These are phyloP conservation scores for Cistogaster globosa DNA, from an alignment of 2,888 invertebrate species.

Conservation along the genomic window DNA sequence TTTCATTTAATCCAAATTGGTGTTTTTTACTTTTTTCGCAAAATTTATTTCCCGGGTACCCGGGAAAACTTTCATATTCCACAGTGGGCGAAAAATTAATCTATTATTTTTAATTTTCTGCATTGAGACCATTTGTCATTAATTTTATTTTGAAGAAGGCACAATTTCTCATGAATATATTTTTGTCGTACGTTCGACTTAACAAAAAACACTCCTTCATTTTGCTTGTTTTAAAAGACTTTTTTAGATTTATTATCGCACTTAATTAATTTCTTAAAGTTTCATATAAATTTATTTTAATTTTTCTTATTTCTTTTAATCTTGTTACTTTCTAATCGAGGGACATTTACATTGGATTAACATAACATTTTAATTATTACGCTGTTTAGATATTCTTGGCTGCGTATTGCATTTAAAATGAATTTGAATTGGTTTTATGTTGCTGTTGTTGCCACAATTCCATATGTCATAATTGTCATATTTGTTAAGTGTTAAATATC, in stretches of 20 bases:
- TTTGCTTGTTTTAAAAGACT: background rate
- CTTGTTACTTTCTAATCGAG: conserved; percentile 17
- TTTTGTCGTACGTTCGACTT: too few species aligned
- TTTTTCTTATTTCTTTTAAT: background rate
- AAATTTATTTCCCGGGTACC: too few species aligned
- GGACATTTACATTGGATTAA: conserved; percentile 41
- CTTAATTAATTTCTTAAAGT: conserved; percentile 36
- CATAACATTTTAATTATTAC: conserved; percentile 28
- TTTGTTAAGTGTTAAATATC: conserved; percentile 67
- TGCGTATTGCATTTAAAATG: conserved; percentile 38
- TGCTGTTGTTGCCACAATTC: conserved; percentile 56
- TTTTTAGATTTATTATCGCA: background rate
- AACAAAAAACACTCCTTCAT: too few species aligned
- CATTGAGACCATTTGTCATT: too few species aligned
- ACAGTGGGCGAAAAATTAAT: too few species aligned
- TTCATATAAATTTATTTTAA: background rate
- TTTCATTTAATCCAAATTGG: too few species aligned
- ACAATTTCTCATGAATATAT: too few species aligned
- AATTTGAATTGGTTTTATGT: conserved; percentile 1
- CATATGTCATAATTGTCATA: conserved; percentile 70
- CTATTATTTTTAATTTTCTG: too few species aligned
- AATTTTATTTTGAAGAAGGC: too few species aligned
- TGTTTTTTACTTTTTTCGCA: too few species aligned
- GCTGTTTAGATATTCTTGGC: conserved; percentile 27
- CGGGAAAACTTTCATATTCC: too few species aligned